Evolutionary conservation across 1,140 invertebrate species (phyloP), one percentile per base, ranked within the genome.

Genomic region (Epicauta chinensis): DNA sequence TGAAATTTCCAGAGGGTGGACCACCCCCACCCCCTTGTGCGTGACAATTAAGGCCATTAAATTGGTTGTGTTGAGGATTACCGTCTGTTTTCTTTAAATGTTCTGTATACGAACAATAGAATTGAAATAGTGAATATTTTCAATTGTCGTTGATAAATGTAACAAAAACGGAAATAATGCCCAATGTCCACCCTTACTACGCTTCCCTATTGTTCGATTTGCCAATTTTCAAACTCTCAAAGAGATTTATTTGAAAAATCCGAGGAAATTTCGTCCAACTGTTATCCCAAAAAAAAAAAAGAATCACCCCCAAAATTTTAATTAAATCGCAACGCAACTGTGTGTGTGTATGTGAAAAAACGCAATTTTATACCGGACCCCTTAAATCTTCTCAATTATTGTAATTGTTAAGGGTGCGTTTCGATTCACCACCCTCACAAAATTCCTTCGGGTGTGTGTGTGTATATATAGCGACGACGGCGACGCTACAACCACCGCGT

Each of bases 11-110:
- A 23, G 23, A 7, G 23, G 23, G 35, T 46, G n/a, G 14, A 35
- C 34, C 40, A 34, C 12, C 32, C 32, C 10, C 32, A 34, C 32
- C 32, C 10, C 1, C 32, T 10, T 12, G 35, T 14, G n/a, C n/a
- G n/a, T 37, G 44, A 61, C 59, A 61, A 62, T 62, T 60, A 60
- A 60, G 53, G 55, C 61, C 58, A 62, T 62, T 58, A 62, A 62
- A 60, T 62, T 60, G 61, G 53, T 46, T 54, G 58, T 60, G 59
- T 58, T 36, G 48, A 49, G 51, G 58, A 60, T 62, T 62, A 62
- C 54, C 51, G 49, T 32, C 44, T n/a, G 53, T 60, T 48, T 62
- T 60, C 58, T 60, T 60, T 42, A 34, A 58, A 58, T 59, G 53
- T 48, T 29, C 45, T 16, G 36, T 44, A 39, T 35, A 42, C n/a